Evolutionary conservation across 2,888 invertebrate genomes (phyloP).

Genomic region (Gibbula magus): DNA sequence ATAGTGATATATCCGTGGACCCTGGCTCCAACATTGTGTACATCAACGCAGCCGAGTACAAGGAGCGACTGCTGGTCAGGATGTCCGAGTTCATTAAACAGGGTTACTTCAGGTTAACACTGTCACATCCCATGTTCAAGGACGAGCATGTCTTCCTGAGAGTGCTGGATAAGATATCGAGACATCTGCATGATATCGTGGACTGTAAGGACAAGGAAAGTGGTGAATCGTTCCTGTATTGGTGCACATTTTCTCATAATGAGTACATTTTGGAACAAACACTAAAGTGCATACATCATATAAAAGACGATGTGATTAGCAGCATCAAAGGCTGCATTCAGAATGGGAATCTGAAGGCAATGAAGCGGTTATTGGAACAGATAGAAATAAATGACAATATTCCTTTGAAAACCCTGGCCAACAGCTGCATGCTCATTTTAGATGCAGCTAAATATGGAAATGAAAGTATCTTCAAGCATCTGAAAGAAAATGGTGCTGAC

Average conservation of each 20-base stretch:
- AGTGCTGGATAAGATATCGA: not conserved
- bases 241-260: not conserved
- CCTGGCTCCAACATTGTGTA: not conserved
- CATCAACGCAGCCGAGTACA: not conserved
- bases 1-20: not conserved
- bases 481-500: not conserved
- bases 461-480: not conserved
- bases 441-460: not conserved
- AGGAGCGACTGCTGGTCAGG: not conserved
- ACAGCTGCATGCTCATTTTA: not conserved
- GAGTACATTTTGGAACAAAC: not conserved
- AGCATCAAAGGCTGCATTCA: not conserved
- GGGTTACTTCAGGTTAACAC: not conserved
- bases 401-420: not conserved
- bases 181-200: not conserved
- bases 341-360: not conserved
- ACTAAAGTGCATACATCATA: not conserved
- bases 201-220: not conserved
- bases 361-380: not conserved
- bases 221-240: not conserved
- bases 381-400: not conserved
- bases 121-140: not conserved
- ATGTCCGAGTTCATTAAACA: not conserved
- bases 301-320: not conserved
- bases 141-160: not conserved